Evolutionary conservation across 2,888 invertebrate genomes (phyloP), one percentile per base, ranked within the genome.

Genomic region (Drosophila neonasuta): DNA sequence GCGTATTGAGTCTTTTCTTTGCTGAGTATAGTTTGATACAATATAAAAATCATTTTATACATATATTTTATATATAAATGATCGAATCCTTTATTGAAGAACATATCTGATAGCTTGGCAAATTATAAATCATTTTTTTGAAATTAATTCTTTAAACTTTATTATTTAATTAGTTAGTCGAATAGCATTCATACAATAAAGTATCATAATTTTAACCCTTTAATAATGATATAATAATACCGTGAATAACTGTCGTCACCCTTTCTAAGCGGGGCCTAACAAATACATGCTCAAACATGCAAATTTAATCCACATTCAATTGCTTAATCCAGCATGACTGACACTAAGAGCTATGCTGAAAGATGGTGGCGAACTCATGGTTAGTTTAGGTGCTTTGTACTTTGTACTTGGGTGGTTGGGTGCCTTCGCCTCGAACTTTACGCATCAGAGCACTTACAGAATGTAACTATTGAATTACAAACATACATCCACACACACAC

Each of bases 241-340:
- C 39, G 48, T 11, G 29, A 56, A 59, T 67, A 75, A 67, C 62
- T 58, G 5, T 6, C 24, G 6, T 24, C 24, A 6, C 6, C 6
- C 24, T 24, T 24, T 1, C 24, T 1, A 24, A 6, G 13, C 13
- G 2, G 57, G 45, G 45, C 61, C 24, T 60, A 51, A 45, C 45
- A 59, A 48, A 42, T 49, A 49, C 10, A 36, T n/a, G 29, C 24
- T 15, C 20, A 24, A n/a, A 36, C 30, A 56, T 56, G 41, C n/a
- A 50, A 56, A 45, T 56, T 62, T 79, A 81, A 83, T 83, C 80
- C 74, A 72, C 74, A 77, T 79, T 80, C 79, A 69, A 80, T 79
- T 84, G 81, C 74, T 84, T 74, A 82, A 86, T 77, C 72, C 81
- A 59, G 63, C 68, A 59, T 74, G 77, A 77, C 74, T 77, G 74